Percentiles rank a stretch among this genome's conserved stretches.
These are phyloP conservation scores for Ancistrus triradiatus DNA, from an alignment of 2,113 vertebrate genomes.

Conservation along the genomic window DNA sequence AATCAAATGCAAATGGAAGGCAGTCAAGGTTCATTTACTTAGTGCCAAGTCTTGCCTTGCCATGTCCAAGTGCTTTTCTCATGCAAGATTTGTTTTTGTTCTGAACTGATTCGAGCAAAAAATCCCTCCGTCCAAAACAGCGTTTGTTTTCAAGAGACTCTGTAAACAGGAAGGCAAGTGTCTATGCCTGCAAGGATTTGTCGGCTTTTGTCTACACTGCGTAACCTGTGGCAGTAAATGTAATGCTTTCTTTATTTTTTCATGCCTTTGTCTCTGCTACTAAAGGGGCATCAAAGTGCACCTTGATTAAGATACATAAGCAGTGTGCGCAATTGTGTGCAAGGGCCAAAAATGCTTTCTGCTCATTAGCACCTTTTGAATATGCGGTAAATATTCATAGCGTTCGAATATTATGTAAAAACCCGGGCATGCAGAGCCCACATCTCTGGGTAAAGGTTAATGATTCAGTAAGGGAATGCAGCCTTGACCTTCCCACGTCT, in stretches of 20 bases:
- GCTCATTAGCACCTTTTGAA: constrained; percentile 48
- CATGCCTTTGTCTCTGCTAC: constrained; percentile 5
- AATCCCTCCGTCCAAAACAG: neutral
- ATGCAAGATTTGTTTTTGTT: constrained; percentile 53
- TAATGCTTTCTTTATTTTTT: constrained; percentile 13
- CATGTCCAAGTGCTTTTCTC: constrained; percentile 46
- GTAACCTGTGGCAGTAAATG: too few species aligned
- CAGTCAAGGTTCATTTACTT: constrained; percentile 66
- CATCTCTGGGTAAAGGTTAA: constrained; percentile 67
- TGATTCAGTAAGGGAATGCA: constrained; percentile 54
- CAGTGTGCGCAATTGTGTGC: constrained; percentile 20
- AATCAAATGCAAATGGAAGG: constrained; percentile 52
- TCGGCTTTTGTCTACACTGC: too few species aligned
- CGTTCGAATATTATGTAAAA: constrained; percentile 44
- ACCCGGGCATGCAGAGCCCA: constrained; percentile 37
- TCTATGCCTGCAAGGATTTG: too few species aligned
- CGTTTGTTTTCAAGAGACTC: constrained; percentile 30
- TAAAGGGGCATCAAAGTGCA: constrained; percentile 42
- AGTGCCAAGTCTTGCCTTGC: constrained; percentile 48
- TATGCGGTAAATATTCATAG: constrained; percentile 53
- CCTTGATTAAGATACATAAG: constrained; percentile 39
- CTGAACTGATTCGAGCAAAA: constrained; percentile 21
- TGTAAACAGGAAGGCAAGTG: constrained; percentile 6
- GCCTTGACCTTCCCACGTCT: constrained; percentile 50
- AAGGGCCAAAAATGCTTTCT: constrained; percentile 31